Evolutionary conservation across 2,797 vertebrate genomes (phyloP), one percentile per base, ranked within the genome.

Genomic region (Coregonus suidteri): DNA sequence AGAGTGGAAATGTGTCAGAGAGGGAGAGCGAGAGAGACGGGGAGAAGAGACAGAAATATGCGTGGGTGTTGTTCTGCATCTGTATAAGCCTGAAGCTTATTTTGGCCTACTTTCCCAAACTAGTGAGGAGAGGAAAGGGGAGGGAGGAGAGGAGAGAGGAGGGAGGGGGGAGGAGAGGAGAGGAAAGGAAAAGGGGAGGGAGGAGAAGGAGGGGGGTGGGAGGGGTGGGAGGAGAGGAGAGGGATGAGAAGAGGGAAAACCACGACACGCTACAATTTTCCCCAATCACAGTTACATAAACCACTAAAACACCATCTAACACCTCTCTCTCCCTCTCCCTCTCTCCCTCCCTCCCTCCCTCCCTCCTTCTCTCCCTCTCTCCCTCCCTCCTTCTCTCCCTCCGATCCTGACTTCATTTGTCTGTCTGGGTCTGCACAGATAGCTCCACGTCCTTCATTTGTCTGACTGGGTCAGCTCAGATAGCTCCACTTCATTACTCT

Each of bases 91-190:
- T 30, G 85, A 82, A 93, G 93, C 91, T 91, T 86, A 90, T 91
- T 87, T 85, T 94, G 93, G 83, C 92, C 93, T 93, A 94, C 89
- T 94, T 93, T 91, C 35, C 51, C 79, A 82, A 83, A 84, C 86
- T 86, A 85, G 67, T 47, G 71, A 68, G 69, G n/a, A 64, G 73
- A 62, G 37, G 16, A 75, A 41, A 78, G 25, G 18, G 16, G 25
- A 4, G 1, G 18, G 76, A 75, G 18, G 76, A 75, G 34, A 34
- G 34, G 34, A 34, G 31, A 3, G 11, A 15, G 9, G 52, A 20
- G 31, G 52, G 11, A 3, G 25, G 30, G 16, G 20, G 11, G 9
- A 15, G 9, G 65, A 34, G 13, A 72, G 72, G 73, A 52, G 65
- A 69, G 35, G 70, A 20, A 20, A 20, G 20, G 20, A 20, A 20